Conservation (phyloP, 2,888 invertebrate species). For the Stenotaenia linearis region DNA sequence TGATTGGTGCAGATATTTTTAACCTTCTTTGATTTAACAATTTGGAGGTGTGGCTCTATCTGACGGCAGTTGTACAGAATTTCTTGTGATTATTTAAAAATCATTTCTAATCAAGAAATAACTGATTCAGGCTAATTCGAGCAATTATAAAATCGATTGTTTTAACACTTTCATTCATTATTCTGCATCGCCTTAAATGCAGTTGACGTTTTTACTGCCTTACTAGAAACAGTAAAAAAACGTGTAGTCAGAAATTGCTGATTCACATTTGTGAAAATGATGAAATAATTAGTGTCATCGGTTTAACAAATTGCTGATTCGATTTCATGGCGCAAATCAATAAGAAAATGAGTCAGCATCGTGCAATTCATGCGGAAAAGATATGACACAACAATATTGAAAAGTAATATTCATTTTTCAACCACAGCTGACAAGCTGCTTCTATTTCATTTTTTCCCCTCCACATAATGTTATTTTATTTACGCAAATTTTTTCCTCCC, state of each 20-base stretch:
- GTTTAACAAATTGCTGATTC: background rate
- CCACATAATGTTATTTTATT: background rate
- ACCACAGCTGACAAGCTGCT: background rate
- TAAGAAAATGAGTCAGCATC: background rate
- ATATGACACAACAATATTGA: background rate
- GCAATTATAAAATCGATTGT: too few relatives aligned
- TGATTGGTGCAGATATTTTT: too few relatives aligned
- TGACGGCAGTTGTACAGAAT: too few relatives aligned
- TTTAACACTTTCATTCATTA: too few relatives aligned
- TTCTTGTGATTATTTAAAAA: too few relatives aligned
- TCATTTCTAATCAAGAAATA: too few relatives aligned
- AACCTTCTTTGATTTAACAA: too few relatives aligned
- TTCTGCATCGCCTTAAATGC: too few relatives aligned
- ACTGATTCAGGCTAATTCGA: too few relatives aligned
- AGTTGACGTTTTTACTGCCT: background rate
- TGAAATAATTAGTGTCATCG: background rate
- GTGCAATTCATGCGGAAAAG: background rate
- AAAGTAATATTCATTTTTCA: background rate
- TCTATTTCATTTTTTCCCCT: background rate
- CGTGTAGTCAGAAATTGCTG: background rate
- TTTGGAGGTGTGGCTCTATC: too few relatives aligned
- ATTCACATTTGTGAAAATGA: background rate
- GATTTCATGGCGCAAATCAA: background rate
- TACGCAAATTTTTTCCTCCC: too few relatives aligned
- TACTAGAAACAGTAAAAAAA: background rate